Percentiles rank a stretch among this genome's conserved stretches.
phyloP scores from a whole-genome alignment of 92 coral and sea anemone genomes.

The Virgularia gustaviana region DNA sequence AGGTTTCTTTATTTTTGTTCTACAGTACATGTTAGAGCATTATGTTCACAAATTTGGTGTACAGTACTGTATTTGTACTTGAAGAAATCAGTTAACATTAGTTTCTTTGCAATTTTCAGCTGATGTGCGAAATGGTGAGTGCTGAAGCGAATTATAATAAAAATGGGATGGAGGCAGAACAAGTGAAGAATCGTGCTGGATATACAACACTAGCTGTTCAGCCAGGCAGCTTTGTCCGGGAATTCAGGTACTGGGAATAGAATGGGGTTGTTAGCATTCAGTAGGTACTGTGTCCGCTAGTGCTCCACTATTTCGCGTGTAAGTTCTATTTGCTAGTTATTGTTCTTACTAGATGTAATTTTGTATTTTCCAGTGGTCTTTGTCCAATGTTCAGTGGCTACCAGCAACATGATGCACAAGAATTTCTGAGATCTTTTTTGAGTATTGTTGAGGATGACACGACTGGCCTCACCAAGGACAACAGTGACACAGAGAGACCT shows the following conservation, averaged over 20 bases:
- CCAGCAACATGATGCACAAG: conserved; percentile 96
- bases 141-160: conserved; percentile 63
- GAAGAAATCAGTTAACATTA: not conserved
- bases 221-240: conserved; percentile 75
- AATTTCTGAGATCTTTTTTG: conserved; percentile 71
- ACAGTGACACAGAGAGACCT: not conserved
- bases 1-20: no score
- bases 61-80: not conserved
- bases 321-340: not conserved
- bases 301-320: not conserved
- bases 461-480: conserved; percentile 64
- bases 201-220: conserved; percentile 77
- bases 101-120: conserved; percentile 37
- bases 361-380: conserved; percentile 57
- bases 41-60: not conserved
- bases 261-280: no score
- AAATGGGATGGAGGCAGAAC: conserved; percentile 67
- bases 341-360: not conserved
- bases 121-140: conserved; percentile 59
- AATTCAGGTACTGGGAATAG: conserved; percentile 92
- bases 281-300: no score
- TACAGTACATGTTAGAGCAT: not conserved
- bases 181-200: conserved; percentile 55
- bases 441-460: conserved; percentile 48
- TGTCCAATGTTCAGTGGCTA: conserved; percentile 76